Evolutionary conservation across 2,113 vertebrate genomes (phyloP).

Genomic region (Copsychus sechellarum): DNA sequence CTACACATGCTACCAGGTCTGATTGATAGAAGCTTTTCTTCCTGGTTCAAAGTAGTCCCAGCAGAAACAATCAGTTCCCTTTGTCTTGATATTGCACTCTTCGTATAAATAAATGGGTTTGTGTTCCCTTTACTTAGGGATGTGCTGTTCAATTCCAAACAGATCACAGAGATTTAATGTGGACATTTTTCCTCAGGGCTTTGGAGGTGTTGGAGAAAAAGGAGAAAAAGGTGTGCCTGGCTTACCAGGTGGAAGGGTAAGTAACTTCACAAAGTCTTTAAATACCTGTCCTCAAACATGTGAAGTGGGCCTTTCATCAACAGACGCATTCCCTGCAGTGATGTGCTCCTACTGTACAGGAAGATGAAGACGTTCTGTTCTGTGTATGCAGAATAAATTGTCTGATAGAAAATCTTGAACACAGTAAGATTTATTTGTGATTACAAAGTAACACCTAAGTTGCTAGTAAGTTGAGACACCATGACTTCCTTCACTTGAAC

Average conservation of each 20-base stretch:
- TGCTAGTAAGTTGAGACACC: not conserved
- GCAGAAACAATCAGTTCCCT: not conserved
- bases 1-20: not conserved
- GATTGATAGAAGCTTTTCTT: not conserved
- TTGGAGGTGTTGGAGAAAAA: constrained; percentile 74
- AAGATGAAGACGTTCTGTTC: not conserved
- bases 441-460: not conserved
- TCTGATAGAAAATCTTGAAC: not conserved
- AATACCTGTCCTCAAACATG: not conserved
- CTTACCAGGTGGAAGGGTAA: constrained; percentile 88
- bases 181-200: constrained; percentile 73
- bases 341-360: not conserved
- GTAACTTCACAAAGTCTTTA: constrained; percentile 22
- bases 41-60: not conserved
- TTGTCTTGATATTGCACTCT: not conserved
- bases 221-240: constrained; percentile 92
- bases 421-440: not conserved
- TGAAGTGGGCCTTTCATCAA: not conserved
- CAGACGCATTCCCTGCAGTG: not conserved
- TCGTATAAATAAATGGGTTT: not conserved
- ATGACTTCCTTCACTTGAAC: not conserved
- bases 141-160: not conserved
- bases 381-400: not conserved
- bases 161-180: not conserved
- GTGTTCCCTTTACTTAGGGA: not conserved